Conservation (phyloP, 2,888 invertebrate genomes). For the Eilema griseolum region DNA sequence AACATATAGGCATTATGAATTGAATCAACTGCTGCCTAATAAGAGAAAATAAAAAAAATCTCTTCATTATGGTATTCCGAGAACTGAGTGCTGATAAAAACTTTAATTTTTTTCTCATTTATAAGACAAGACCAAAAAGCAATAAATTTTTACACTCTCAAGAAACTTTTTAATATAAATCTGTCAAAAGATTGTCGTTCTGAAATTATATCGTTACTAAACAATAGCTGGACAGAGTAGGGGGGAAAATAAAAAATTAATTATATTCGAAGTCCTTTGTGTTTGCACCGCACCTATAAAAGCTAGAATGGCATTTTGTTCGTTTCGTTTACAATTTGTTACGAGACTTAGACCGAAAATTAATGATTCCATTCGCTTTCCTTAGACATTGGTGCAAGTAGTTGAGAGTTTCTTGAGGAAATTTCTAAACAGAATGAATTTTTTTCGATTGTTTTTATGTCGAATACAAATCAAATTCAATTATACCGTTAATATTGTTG, state of each 20-base stretch:
- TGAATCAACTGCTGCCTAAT: too few relatives aligned
- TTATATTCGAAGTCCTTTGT: conserved; percentile 53
- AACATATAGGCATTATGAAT: too few relatives aligned
- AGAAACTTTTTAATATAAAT: not conserved
- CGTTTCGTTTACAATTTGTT: conserved; percentile 46
- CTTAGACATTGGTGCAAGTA: not conserved
- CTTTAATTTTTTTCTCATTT: not conserved
- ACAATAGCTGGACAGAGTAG: not conserved
- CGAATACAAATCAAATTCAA: too few relatives aligned
- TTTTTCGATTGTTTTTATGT: not conserved
- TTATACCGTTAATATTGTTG: too few relatives aligned
- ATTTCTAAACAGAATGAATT: not conserved
- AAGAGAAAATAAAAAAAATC: too few relatives aligned
- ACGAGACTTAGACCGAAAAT: conserved; percentile 9
- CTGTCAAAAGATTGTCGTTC: not conserved
- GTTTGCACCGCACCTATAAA: conserved; percentile 39
- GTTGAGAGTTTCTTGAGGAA: not conserved
- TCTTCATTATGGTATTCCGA: too few relatives aligned
- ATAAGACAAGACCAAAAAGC: not conserved
- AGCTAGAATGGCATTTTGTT: conserved; percentile 45
- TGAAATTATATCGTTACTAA: not conserved
- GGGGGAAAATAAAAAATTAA: conserved; percentile 64
- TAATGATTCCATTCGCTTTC: conserved; percentile 9
- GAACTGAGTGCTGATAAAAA: too few relatives aligned
- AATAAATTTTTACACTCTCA: conserved; percentile 1